Evolutionary conservation across 2,888 invertebrate genomes (phyloP).

Genomic region (Xanthorhoe spadicearia): DNA sequence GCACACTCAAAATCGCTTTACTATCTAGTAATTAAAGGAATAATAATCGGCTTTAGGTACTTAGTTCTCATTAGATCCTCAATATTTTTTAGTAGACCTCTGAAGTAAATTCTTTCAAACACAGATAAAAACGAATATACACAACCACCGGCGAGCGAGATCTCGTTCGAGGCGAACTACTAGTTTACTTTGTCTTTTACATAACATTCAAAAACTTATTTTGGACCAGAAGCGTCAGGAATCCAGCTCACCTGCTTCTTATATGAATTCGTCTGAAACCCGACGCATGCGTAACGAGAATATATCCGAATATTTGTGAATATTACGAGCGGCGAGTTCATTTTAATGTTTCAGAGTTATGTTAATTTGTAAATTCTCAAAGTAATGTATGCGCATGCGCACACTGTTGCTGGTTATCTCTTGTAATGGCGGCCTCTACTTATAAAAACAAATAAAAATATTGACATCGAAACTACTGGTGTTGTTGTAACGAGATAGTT

Average conservation of each 20-base stretch:
- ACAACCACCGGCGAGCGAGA: too few species aligned
- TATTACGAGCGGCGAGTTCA: slow-evolving; percentile 8
- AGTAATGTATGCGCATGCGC: slow-evolving; percentile 19
- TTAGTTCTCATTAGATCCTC: too few species aligned
- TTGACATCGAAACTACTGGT: slow-evolving; percentile 8
- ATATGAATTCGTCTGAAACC: slow-evolving; percentile 5
- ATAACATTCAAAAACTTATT: too few species aligned
- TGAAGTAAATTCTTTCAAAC: too few species aligned
- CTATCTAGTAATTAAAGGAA: too few species aligned
- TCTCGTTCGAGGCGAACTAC: too few species aligned
- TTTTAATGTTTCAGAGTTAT: slow-evolving; percentile 20
- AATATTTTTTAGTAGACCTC: too few species aligned
- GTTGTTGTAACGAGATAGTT: slow-evolving; percentile 9
- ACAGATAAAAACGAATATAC: too few species aligned
- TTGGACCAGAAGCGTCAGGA: not conserved
- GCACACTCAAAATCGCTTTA: too few species aligned
- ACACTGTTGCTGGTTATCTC: not conserved
- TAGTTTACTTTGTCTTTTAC: too few species aligned
- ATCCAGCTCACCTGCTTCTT: not conserved
- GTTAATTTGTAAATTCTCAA: slow-evolving; percentile 19
- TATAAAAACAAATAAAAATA: slow-evolving; percentile 19
- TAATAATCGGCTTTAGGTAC: too few species aligned
- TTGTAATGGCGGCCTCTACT: slow-evolving; percentile 7
- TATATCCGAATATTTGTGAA: slow-evolving; percentile 9
- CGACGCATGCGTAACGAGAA: slow-evolving; percentile 19